These are phyloP conservation scores for Salmo trutta DNA, from an alignment of 2,797 vertebrate genomes.

Conservation along the genomic window DNA sequence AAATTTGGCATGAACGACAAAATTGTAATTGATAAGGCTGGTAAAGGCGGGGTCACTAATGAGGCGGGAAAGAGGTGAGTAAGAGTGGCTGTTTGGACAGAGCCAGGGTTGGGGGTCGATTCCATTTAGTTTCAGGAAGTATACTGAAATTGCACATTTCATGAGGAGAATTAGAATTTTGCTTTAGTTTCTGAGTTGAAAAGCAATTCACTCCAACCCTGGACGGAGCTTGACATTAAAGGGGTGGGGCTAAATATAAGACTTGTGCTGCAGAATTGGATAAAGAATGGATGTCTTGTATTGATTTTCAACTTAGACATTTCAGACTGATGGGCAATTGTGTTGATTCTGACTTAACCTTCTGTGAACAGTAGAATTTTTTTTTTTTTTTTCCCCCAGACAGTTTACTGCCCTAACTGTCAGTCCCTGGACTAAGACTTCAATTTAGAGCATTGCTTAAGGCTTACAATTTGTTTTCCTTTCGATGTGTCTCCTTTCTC, in stretches of 20 bases:
- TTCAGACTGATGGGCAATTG: background rate
- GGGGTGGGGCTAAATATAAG: background rate
- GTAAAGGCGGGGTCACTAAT: conserved; percentile 92
- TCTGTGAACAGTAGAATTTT: background rate
- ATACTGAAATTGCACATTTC: background rate
- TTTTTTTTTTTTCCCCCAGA: background rate
- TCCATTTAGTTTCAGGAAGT: background rate
- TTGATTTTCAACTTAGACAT: background rate
- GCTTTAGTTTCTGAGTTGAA: too few relatives aligned
- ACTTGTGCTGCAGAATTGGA: conserved; percentile 7
- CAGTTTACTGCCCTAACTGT: conserved; percentile 22
- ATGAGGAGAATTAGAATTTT: too few relatives aligned
- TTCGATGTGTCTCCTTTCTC: conserved; percentile 74
- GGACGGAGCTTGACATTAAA: background rate
- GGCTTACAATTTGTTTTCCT: conserved; percentile 60
- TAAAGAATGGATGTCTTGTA: background rate
- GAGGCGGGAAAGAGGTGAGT: conserved; percentile 94
- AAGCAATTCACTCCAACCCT: too few relatives aligned
- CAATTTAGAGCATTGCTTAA: conserved; percentile 53
- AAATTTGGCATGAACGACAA: conserved; percentile 99
- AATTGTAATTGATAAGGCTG: conserved; percentile 98
- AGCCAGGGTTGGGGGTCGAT: background rate
- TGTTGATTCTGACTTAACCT: background rate
- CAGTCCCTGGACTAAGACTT: conserved; percentile 48
- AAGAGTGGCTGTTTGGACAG: background rate